Conservation (phyloP, 2,797 vertebrate genomes). For the Hemibagrus guttatus region DNA sequence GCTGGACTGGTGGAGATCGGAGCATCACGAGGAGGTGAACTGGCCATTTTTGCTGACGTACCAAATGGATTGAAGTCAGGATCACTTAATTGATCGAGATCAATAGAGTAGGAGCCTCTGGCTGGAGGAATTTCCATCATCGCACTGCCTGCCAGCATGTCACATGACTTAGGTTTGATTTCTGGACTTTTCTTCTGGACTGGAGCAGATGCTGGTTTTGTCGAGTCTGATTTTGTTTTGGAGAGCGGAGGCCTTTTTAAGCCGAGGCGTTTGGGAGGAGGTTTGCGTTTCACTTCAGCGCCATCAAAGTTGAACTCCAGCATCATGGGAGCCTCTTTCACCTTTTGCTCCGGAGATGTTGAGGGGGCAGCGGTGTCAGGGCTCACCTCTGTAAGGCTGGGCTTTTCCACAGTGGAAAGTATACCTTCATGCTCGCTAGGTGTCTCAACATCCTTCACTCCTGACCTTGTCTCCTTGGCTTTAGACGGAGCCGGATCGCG, state of each 20-base stretch:
- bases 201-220: constrained; percentile 50
- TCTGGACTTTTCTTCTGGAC: constrained; percentile 44
- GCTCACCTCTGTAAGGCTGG: background rate
- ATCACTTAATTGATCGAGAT: constrained; percentile 79
- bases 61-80: constrained; percentile 80
- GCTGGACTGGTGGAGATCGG: background rate
- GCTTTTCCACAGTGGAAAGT: constrained; percentile 34
- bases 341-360: constrained; percentile 53
- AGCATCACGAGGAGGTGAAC: constrained; percentile 62
- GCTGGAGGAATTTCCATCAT: constrained; percentile 53
- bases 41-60: constrained; percentile 65
- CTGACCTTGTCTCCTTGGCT: constrained; percentile 51
- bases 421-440: background rate
- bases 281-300: constrained; percentile 64
- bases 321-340: constrained; percentile 66
- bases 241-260: constrained; percentile 66
- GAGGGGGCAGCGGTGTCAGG: background rate
- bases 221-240: constrained; percentile 71
- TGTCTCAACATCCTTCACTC: background rate
- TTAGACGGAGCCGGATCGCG: constrained; percentile 8
- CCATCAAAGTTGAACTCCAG: constrained; percentile 83
- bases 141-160: constrained; percentile 39
- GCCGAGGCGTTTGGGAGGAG: constrained; percentile 75
- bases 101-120: constrained; percentile 71
- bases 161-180: constrained; percentile 30